Evolutionary conservation across 2,888 invertebrate species (phyloP), one percentile per base, ranked within the genome.

Genomic region (Panorpa germanica): DNA sequence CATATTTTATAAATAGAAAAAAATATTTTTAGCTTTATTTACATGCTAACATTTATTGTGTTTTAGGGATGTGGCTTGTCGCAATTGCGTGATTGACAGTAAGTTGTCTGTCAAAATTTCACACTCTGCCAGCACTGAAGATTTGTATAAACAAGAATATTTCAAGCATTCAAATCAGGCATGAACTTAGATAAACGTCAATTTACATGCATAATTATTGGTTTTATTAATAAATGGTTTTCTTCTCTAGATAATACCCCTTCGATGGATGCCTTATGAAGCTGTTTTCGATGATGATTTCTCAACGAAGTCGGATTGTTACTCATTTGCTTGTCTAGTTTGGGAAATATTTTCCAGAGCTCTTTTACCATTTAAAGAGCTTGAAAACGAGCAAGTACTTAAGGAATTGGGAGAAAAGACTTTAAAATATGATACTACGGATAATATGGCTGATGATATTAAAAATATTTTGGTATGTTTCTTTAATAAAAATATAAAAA

Each of bases 281-380:
- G 86, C 86, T 2, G 76, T 86, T 2, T 61, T 78, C 39, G 90
- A 91, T 43, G 83, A 83, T 34, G 88, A 90, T 37, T 88, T 73
- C 50, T 86, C 90, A 9, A 80, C 81, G 24, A 90, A 90, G 49
- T 86, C 86, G 44, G 93, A 93, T 52, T 80, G 88, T 0, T 93
- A 86, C 57, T 76, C 90, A 40, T 91, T 77, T 47, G 88, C 80
- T 1, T 82, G 80, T 12, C 67, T 88, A 9, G 65, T 83, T 13
- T 90, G 86, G 86, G 93, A 93, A 57, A 71, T 91, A 38, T 76
- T 81, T 50, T 67, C 70, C 39, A 70, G 77, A 46, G 81, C 75
- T 9, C 75, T 76, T 40, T 47, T 81, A 40, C 83, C 83, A 1
- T 74, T 80, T 32, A 53, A 55, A 37, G 48, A 52, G 15, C 32